phyloP scores from a whole-genome alignment of 2,113 vertebrate genomes.

The Amia ocellicauda region DNA sequence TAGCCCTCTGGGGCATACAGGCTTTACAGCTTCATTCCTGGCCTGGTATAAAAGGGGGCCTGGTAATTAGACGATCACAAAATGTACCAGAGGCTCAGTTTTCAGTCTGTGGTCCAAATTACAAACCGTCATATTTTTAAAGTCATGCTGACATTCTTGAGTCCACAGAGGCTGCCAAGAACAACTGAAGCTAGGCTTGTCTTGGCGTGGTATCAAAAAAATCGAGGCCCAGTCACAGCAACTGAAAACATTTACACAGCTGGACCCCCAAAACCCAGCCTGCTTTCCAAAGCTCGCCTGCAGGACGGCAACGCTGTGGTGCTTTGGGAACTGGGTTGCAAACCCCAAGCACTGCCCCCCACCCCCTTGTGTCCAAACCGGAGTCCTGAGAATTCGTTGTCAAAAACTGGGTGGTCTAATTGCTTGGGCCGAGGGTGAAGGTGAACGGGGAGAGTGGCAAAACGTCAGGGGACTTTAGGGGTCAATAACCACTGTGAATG shows the following conservation, averaged over 20 bases:
- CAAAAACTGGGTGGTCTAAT: neutral
- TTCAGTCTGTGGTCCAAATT: constrained; percentile 83
- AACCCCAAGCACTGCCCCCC: constrained; percentile 26
- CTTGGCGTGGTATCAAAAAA: constrained; percentile 89
- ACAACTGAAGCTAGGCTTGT: constrained; percentile 86
- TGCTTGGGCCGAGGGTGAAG: neutral
- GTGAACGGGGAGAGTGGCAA: neutral
- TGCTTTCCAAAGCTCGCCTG: constrained; percentile 60
- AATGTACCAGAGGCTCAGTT: constrained; percentile 76
- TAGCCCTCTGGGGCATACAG: constrained; percentile 56
- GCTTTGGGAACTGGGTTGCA: constrained; percentile 45
- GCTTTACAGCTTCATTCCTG: constrained; percentile 55
- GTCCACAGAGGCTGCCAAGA: constrained; percentile 84
- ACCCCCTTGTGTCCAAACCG: constrained; percentile 2
- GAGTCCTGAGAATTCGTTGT: neutral
- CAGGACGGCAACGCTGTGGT: neutral
- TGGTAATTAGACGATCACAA: constrained; percentile 79
- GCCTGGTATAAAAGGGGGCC: constrained; percentile 65
- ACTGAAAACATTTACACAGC: constrained; percentile 99
- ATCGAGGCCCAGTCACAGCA: constrained; percentile 81
- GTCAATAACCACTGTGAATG: neutral
- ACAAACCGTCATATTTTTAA: constrained; percentile 89
- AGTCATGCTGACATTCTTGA: constrained; percentile 96
- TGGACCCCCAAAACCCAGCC: constrained; percentile 79
- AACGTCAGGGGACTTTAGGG: neutral